Conservation (phyloP, 1,140 invertebrate species). For the Drosophila asahinai region DNA sequence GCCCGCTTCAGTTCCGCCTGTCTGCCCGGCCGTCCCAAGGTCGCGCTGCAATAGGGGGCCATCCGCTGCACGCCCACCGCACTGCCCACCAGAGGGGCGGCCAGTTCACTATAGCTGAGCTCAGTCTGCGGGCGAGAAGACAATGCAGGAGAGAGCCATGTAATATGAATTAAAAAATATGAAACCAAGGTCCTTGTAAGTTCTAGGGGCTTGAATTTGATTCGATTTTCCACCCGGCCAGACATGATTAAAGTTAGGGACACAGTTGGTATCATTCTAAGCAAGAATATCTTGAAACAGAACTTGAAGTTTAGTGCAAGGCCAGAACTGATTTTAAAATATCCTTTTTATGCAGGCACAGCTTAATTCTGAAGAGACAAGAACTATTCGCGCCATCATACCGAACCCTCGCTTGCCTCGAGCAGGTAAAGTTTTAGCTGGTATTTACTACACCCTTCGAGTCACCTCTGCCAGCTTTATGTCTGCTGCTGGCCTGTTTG, state of each 20-base stretch:
- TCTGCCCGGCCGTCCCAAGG: slow-evolving; percentile 85
- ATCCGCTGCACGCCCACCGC: slow-evolving; percentile 81
- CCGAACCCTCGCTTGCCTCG: background rate
- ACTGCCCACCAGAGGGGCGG: slow-evolving; percentile 73
- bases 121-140: slow-evolving; percentile 84
- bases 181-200: background rate
- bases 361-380: background rate
- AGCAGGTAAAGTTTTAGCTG: slow-evolving; percentile 16
- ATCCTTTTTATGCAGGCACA: no score
- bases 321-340: no score
- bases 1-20: slow-evolving; percentile 85
- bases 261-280: no score
- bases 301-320: no score
- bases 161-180: background rate
- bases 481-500: slow-evolving; percentile 34
- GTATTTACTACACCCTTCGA: slow-evolving; percentile 18
- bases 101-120: slow-evolving; percentile 87
- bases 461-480: slow-evolving; percentile 23
- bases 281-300: no score
- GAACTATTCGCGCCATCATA: background rate
- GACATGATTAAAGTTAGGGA: no score
- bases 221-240: background rate
- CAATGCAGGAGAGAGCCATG: background rate
- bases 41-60: slow-evolving; percentile 86
- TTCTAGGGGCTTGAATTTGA: background rate